A percentile compares a stretch with the other conserved stretches of the same genome.
Evolutionary conservation across 1,140 invertebrate genomes (phyloP).

Genomic region (Apis florea): DNA sequence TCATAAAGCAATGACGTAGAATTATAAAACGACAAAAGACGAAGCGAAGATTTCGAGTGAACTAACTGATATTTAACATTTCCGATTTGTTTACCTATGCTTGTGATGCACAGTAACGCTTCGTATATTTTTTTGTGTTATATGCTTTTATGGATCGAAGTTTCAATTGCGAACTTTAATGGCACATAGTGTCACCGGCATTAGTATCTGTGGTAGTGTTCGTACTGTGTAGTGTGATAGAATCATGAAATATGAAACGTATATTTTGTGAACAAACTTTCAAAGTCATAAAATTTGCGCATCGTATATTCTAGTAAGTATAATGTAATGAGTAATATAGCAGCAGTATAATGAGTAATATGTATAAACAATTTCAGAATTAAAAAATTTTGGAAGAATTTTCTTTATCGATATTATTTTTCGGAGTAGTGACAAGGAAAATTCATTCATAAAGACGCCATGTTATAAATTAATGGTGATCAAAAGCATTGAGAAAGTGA

Average conservation of each 20-base stretch:
- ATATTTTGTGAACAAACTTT: neutral
- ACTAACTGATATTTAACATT: neutral
- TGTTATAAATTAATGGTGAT: slow-evolving; percentile 25
- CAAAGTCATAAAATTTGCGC: neutral
- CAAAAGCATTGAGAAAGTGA: slow-evolving; percentile 38
- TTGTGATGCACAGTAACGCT: neutral
- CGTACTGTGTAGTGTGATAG: slow-evolving; percentile 35
- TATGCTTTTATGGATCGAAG: neutral
- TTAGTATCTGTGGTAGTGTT: neutral
- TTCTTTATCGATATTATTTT: neutral
- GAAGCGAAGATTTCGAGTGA: neutral
- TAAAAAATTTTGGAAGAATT: neutral
- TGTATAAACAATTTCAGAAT: neutral
- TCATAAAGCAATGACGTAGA: slow-evolving; percentile 29
- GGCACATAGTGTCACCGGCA: slow-evolving; percentile 20
- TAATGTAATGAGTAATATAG: neutral
- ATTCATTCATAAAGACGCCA: neutral
- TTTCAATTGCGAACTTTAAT: neutral
- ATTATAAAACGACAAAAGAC: neutral
- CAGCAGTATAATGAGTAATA: no score
- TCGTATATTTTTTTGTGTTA: neutral
- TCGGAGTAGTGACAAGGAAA: neutral
- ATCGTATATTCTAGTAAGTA: neutral
- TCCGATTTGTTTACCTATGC: neutral
- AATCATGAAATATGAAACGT: slow-evolving; percentile 9